Evolutionary conservation across 1,140 invertebrate species (phyloP).

Genomic region (Galleria mellonella): DNA sequence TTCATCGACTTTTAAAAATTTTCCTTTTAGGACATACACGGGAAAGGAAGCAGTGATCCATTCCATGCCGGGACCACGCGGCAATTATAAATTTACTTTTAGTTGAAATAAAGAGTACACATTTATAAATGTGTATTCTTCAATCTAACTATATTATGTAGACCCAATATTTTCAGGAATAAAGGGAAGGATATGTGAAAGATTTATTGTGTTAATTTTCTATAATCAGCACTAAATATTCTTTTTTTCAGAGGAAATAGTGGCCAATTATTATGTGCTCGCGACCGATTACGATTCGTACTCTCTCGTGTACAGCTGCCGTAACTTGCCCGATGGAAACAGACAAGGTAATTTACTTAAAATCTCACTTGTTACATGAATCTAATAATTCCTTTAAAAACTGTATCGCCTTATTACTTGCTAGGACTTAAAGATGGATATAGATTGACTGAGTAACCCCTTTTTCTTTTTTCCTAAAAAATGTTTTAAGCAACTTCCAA

Average conservation of each 20-base stretch:
- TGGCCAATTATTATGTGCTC: conserved; percentile 40
- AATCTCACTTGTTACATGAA: neutral
- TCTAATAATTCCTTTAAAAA: neutral
- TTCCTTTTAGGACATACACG: too few species aligned
- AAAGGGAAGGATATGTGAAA: too few species aligned
- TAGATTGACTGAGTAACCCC: neutral
- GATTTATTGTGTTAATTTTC: neutral
- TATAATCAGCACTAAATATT: neutral
- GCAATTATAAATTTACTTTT: too few species aligned
- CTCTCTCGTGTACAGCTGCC: conserved; percentile 49
- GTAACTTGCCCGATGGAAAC: conserved; percentile 22
- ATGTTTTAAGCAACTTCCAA: too few species aligned
- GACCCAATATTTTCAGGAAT: too few species aligned
- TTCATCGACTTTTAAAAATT: too few species aligned
- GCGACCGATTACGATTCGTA: conserved; percentile 48
- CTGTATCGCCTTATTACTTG: neutral
- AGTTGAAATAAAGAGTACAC: too few species aligned
- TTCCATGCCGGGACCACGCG: too few species aligned
- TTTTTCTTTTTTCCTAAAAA: too few species aligned
- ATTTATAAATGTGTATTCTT: too few species aligned
- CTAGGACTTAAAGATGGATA: neutral
- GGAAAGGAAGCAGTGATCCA: too few species aligned
- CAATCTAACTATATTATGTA: too few species aligned
- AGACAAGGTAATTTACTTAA: conserved; percentile 38
- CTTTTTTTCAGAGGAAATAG: conserved; percentile 26